Percentiles rank a stretch among this genome's conserved stretches.
These are phyloP conservation scores for Plumapathes pennacea DNA, from an alignment of 92 coral and sea anemone genomes.

Conservation along the genomic window DNA sequence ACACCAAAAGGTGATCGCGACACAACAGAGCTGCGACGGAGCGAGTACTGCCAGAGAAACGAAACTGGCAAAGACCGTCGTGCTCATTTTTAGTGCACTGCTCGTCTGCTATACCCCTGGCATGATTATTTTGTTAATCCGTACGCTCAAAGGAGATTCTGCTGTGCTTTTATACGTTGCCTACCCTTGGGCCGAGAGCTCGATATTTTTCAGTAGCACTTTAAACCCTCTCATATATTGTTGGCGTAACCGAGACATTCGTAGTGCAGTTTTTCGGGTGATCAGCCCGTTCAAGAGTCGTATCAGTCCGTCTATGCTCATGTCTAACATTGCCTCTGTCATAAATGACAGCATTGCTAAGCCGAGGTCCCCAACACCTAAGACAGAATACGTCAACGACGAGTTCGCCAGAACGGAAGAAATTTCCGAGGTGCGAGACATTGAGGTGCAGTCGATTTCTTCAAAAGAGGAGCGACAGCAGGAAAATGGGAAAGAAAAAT, in stretches of 20 bases:
- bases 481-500: too few species aligned
- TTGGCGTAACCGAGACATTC: constrained; percentile 48
- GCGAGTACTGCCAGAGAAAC: constrained; percentile 15
- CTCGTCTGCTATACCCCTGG: constrained; percentile 40
- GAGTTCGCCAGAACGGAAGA: not conserved
- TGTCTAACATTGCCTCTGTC: not conserved
- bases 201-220: constrained; percentile 45
- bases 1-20: constrained; percentile 6
- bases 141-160: constrained; percentile 26
- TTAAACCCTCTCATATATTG: constrained; percentile 45
- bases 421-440: not conserved
- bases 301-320: not conserved
- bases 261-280: constrained; percentile 16
- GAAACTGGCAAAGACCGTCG: constrained; percentile 32
- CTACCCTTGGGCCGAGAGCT: constrained; percentile 45
- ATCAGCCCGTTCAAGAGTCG: constrained; percentile 9
- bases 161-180: constrained; percentile 12
- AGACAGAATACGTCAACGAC: constrained; percentile 5
- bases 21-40: constrained; percentile 15
- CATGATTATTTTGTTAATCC: constrained; percentile 19
- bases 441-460: constrained; percentile 9
- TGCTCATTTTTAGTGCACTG: constrained; percentile 30
- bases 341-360: not conserved
- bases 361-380: constrained; percentile 1
- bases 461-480: not conserved